Evolutionary conservation across 2,113 vertebrate species (phyloP).

Genomic region (Prinia subflava): DNA sequence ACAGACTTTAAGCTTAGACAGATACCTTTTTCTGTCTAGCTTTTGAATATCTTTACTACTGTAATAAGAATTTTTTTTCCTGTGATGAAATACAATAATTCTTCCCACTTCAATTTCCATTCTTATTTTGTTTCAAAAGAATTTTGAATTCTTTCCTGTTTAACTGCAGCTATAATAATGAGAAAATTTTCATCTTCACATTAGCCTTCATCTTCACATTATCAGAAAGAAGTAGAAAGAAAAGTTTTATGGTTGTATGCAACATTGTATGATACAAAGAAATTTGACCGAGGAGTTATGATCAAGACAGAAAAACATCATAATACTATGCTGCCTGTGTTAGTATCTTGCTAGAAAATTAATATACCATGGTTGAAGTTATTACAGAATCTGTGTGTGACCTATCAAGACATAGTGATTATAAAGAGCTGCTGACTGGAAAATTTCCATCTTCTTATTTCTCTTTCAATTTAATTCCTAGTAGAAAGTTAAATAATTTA

Average conservation of each 20-base stretch:
- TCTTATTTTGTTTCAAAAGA: background rate
- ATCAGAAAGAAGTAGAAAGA: background rate
- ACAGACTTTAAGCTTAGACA: background rate
- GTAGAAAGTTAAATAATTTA: conserved; percentile 37
- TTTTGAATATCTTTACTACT: background rate
- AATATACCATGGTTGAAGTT: background rate
- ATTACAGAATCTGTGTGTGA: conserved; percentile 10
- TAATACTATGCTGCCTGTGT: background rate
- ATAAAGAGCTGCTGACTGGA: conserved; percentile 3
- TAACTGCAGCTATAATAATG: background rate
- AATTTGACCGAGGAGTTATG: background rate
- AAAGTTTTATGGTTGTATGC: background rate
- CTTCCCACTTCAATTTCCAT: background rate
- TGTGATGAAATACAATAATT: background rate
- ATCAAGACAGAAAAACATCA: background rate
- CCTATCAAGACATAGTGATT: background rate
- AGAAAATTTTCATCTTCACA: background rate
- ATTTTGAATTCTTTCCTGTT: background rate
- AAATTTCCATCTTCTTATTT: conserved; percentile 19
- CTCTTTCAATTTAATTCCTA: background rate
- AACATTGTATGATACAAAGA: background rate
- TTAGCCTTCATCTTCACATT: background rate
- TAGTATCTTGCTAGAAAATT: background rate
- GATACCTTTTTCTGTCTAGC: background rate
- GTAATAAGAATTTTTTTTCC: background rate